Percentiles rank a stretch among this genome's conserved stretches.
phyloP scores from a whole-genome alignment of 2,113 vertebrate genomes.

The Thryonomys swinderianus region DNA sequence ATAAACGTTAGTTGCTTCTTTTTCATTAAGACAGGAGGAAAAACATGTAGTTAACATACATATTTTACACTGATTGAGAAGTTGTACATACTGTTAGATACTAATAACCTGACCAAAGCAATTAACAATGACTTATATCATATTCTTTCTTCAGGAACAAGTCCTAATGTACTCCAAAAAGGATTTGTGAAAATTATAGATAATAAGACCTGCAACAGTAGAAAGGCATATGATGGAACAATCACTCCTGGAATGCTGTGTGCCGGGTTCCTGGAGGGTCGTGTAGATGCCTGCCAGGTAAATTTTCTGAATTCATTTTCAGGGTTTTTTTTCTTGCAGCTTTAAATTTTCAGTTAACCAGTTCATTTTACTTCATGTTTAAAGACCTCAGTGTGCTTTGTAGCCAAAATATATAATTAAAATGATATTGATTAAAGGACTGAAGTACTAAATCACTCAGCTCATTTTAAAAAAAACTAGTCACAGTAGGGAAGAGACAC shows the following conservation, averaged over 20 bases:
- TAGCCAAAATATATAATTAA: not conserved
- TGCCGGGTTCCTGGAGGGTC: constrained; percentile 90
- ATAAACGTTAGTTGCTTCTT: not conserved
- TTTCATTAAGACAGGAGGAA: not conserved
- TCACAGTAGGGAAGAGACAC: not conserved
- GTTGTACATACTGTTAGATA: not conserved
- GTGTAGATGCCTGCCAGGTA: constrained; percentile 96
- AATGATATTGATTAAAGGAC: constrained; percentile 39
- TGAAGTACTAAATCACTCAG: not conserved
- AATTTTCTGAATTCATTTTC: not conserved
- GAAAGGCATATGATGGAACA: constrained; percentile 83
- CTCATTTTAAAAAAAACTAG: not conserved
- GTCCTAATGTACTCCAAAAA: constrained; percentile 91
- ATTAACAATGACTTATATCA: not conserved
- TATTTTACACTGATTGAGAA: constrained; percentile 42
- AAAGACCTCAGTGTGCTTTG: not conserved
- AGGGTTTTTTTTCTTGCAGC: not conserved
- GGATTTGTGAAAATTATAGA: constrained; percentile 94
- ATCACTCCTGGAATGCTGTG: constrained; percentile 93
- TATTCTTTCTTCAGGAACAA: constrained; percentile 79
- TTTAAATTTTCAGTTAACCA: constrained; percentile 46
- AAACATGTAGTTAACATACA: not conserved
- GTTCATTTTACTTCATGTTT: constrained; percentile 13
- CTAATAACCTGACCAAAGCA: constrained; percentile 19
- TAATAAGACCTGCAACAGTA: constrained; percentile 89